Evolutionary conservation across 2,797 vertebrate genomes (phyloP), one percentile per base, ranked within the genome.

Genomic region (Acanthurus lineatus): DNA sequence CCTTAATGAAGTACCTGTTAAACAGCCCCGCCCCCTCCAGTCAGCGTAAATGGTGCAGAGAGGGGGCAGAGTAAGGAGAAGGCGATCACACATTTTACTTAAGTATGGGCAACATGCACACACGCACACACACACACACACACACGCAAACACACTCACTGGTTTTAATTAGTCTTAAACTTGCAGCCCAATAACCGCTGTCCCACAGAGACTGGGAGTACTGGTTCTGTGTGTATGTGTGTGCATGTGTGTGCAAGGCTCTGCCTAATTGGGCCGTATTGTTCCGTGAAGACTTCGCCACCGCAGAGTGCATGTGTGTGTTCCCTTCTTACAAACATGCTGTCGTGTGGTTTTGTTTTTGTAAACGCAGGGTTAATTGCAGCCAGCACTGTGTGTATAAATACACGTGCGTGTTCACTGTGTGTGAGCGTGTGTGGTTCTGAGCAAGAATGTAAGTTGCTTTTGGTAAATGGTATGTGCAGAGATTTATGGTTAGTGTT

Each of bases 1-100:
- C 79, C 78, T 95, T 96, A 96, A 95, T 95, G 95, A 95, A 95
- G 95, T 95, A 96, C 94, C 92, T 93, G 92, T 94, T 93, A 93
- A 93, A 91, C 90, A 94, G 92, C 93, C 92, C 92, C 92, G 83
- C 89, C 88, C 82, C 89, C 90, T 92, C 81, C 77, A 88, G 93
- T 93, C 94, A 89, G 81, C 89, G 88, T 92, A 95, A 91, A 93
- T 93, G 91, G 91, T 92, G 89, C 87, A 81, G 92, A 81, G 82
- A 79, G 84, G 78, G 81, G 86, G 87, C 79, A 79, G 58, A 76
- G 78, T 67, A 81, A 67, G 87, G 85, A 81, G 74, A 73, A 61
- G 82, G 89, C 61, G 35, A 88, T 90, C 82, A 65, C 84, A 85
- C 86, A 83, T 88, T 88, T 88, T 86, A 80, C 81, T 82, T 83